Evolutionary conservation across 92 coral and sea anemone species (phyloP).

Genomic region (Phenganax stokvisi): DNA sequence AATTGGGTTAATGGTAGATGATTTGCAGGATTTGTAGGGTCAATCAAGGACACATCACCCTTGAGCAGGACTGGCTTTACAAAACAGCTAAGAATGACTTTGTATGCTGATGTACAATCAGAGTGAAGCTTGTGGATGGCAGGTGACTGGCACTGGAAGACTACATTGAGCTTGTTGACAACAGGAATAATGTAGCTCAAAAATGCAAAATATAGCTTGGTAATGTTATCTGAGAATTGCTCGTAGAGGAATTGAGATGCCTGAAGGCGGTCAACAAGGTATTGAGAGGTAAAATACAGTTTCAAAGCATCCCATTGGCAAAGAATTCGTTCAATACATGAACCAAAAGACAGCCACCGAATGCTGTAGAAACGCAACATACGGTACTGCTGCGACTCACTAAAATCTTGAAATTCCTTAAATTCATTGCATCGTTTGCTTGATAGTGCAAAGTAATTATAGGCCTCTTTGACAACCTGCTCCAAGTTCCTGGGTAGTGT

Average conservation of each 20-base stretch:
- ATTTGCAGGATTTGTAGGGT: not conserved
- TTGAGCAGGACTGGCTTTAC: not conserved
- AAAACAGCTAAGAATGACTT: not conserved
- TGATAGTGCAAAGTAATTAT: slow-evolving; percentile 7
- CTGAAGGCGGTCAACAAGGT: slow-evolving; percentile 2
- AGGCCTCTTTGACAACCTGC: slow-evolving; percentile 15
- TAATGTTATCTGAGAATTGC: not conserved
- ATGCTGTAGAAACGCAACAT: not conserved
- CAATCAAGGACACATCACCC: not conserved
- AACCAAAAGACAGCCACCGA: slow-evolving; percentile 1
- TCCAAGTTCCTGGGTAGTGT: slow-evolving; percentile 12
- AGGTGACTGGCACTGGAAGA: not conserved
- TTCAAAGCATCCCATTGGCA: slow-evolving; percentile 13
- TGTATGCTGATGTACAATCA: slow-evolving; percentile 1
- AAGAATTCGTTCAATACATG: not conserved
- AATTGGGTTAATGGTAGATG: not conserved
- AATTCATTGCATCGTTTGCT: slow-evolving; percentile 4
- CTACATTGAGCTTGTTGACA: not conserved
- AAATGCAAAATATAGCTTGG: not conserved
- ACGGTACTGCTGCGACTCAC: not conserved
- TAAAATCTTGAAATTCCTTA: not conserved
- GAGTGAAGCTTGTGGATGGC: not conserved
- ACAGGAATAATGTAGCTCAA: not conserved
- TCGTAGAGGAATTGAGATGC: slow-evolving; percentile 6
- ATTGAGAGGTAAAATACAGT: not conserved